Evolutionary conservation across 2,113 vertebrate genomes (phyloP), one percentile per base, ranked within the genome.

Genomic region (Orthonyx spaldingii): DNA sequence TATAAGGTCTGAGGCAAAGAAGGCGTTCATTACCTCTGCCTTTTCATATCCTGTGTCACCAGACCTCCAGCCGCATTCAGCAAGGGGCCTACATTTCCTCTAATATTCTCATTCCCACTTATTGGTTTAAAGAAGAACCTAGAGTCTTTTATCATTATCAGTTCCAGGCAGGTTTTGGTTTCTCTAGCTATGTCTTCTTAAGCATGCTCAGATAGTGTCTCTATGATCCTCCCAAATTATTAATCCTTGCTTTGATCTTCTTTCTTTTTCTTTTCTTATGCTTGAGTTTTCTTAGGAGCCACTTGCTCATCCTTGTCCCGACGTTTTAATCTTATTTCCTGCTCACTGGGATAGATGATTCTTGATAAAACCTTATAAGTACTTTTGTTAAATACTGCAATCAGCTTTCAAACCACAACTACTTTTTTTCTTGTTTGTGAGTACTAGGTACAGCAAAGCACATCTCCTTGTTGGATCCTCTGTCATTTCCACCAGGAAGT

Each of bases 21-120:
- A 6, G 2, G 7, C 0, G 0, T 46, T 75, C 16, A 16, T 22
- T 32, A 55, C 16, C 16, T 79, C n/a, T 41, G 16, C 3, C 6
- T 55, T 53, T 74, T 60, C 24, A 69, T 21, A 37, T 10, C 10
- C 7, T 56, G 12, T 42, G 33, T 22, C 21, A 68, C 4, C 4
- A 72, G 44, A 26, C 3, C 9, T 69, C 7, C 24, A 55, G 19
- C 2, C 39, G n/a, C 19, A n/a, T 59, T 64, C 39, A 55, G 7
- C 24, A 74, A 13, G 3, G 6, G 13, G 8, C 1, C 11, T 35
- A 44, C 6, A 24, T 39, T 53, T 81, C 32, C 8, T 39, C 12
- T 53, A 13, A 50, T 13, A 50, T 26, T 59, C 5, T 79, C 4
- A 42, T 74, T 91, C 46, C 9, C 10, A 18, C 5, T 59, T 50